phyloP scores from a whole-genome alignment of 1,140 invertebrate genomes.

The Drosophila orosa region DNA sequence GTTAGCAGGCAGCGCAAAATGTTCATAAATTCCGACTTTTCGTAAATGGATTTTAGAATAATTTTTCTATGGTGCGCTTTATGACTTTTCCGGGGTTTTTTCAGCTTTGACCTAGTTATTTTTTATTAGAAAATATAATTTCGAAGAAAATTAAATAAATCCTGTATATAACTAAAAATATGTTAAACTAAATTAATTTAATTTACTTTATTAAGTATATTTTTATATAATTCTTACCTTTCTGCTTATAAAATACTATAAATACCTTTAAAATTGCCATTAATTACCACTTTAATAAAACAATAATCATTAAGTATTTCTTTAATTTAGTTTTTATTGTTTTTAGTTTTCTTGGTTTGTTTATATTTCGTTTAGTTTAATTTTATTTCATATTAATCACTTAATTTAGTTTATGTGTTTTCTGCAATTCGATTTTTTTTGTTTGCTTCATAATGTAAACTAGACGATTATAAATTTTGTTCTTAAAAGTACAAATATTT shows the following conservation, averaged over 20 bases:
- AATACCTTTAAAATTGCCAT: background rate
- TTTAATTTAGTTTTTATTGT: conserved; percentile 50
- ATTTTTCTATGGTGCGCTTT: background rate
- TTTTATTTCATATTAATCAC: conserved; percentile 40
- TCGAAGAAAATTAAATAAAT: background rate
- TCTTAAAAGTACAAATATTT: conserved; percentile 51
- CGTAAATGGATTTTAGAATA: background rate
- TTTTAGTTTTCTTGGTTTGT: conserved; percentile 41
- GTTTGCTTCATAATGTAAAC: conserved; percentile 49
- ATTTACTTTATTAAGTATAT: no score
- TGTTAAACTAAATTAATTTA: no score
- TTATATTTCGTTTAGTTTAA: conserved; percentile 52
- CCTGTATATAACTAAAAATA: background rate
- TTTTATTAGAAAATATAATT: background rate
- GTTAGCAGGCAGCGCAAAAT: conserved; percentile 45
- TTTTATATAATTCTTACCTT: no score
- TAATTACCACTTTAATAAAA: background rate
- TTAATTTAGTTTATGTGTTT: conserved; percentile 35
- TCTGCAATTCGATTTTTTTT: conserved; percentile 6
- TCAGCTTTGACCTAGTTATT: conserved; percentile 1
- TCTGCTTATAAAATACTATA: background rate
- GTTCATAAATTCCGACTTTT: conserved; percentile 37
- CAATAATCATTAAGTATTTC: background rate
- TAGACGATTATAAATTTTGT: conserved; percentile 77
- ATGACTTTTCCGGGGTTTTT: background rate